Percentiles rank a stretch among this genome's conserved stretches.
phyloP scores from a whole-genome alignment of 2,113 vertebrate species.

The Entelurus aequoreus region DNA sequence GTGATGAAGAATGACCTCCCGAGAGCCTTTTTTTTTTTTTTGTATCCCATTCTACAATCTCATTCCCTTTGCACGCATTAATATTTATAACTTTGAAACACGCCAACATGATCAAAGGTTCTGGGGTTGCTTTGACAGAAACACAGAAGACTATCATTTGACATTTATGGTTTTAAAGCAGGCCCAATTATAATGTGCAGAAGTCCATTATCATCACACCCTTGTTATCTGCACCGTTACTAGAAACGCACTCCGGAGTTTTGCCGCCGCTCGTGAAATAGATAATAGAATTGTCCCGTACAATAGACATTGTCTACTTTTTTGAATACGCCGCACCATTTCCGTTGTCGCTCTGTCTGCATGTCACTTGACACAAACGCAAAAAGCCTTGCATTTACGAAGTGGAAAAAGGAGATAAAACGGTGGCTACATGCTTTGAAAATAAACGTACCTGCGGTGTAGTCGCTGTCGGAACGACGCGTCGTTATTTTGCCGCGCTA shows the following conservation, averaged over 20 bases:
- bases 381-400: constrained; percentile 2
- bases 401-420: background rate
- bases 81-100: constrained; percentile 43
- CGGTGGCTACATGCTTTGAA: background rate
- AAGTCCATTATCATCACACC: constrained; percentile 40
- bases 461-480: too few species aligned
- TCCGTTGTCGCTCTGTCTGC: constrained; percentile 24
- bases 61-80: constrained; percentile 25
- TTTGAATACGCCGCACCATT: too few species aligned
- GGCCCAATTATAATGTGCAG: constrained; percentile 30
- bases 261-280: constrained; percentile 29
- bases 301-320: too few species aligned
- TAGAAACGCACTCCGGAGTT: constrained; percentile 36
- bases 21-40: constrained; percentile 2
- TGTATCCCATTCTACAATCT: background rate
- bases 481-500: background rate
- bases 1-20: too few species aligned
- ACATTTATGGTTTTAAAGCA: constrained; percentile 40
- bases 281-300: too few species aligned
- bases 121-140: constrained; percentile 23
- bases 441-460: background rate
- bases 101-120: constrained; percentile 46
- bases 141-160: constrained; percentile 39
- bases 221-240: constrained; percentile 38
- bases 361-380: background rate